Evolutionary conservation across 2,888 invertebrate genomes (phyloP), one percentile per base, ranked within the genome.

Genomic region (Diaphora mendica): DNA sequence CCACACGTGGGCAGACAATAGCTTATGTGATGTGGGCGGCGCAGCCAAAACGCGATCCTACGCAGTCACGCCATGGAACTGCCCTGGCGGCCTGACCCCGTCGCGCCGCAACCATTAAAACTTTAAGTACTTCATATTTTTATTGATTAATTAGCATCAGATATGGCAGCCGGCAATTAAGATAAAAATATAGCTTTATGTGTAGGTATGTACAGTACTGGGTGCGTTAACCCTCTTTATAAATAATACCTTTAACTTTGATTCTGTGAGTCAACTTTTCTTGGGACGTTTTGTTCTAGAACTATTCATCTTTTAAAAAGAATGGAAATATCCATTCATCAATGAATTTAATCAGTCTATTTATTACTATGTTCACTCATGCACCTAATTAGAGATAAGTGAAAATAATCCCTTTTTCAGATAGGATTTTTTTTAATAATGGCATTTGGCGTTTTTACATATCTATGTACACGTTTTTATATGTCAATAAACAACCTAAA

Each of bases 41-140:
- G 88, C 88, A 87, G 82, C 93, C 92, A 94, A 94, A 94, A 93
- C 83, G 81, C 86, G 85, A 91, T 88, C 95, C 94, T 92, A 94
- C 94, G 91, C 94, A 84, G 82, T 82, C 75, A 75, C 73, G 72
- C 72, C 42, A 72, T 70, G 44, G n/a, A 65, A 67, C 62, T 76
- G 73, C 70, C 73, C 79, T 83, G 82, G 81, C 84, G 85, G 77
- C 77, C 82, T 88, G 87, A 88, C 87, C 87, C 86, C 85, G 80
- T 73, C 76, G 70, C 73, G 72, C 73, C 72, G 69, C 44, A 78
- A 76, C 78, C 77, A 77, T 80, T 75, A 77, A 73, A 76, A 77
- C 72, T 87, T 82, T 83, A 84, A 82, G 82, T 86, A 86, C 85
- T 86, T 87, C 82, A 86, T 88, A 85, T 86, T 89, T 82, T 88